These are phyloP conservation scores for Venustaconcha ellipsiformis DNA, from an alignment of 1,140 invertebrate genomes.

Conservation along the genomic window DNA sequence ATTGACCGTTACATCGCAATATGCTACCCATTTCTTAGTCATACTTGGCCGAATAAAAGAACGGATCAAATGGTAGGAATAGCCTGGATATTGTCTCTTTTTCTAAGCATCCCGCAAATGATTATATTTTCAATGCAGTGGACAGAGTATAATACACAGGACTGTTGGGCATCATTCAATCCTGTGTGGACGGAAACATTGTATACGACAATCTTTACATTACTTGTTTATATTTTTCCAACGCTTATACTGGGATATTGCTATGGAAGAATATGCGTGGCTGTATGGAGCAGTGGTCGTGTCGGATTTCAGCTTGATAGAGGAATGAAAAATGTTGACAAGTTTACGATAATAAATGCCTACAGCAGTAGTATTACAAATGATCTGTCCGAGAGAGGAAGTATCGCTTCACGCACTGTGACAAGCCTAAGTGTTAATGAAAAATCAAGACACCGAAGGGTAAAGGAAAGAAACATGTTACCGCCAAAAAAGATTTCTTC, in stretches of 20 bases:
- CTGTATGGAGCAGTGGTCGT: constrained; percentile 68
- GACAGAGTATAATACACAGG: constrained; percentile 52
- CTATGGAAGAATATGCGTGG: constrained; percentile 76
- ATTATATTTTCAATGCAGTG: constrained; percentile 45
- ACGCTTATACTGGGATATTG: constrained; percentile 44
- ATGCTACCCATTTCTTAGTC: constrained; percentile 72
- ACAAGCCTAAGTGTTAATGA: constrained; percentile 8
- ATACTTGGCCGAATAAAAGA: constrained; percentile 54
- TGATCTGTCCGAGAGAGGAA: constrained; percentile 38
- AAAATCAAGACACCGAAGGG: constrained; percentile 3
- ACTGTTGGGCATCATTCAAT: constrained; percentile 79
- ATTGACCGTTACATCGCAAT: constrained; percentile 91
- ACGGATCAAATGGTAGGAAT: constrained; percentile 70
- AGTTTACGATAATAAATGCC: constrained; percentile 48
- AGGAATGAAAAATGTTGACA: constrained; percentile 17
- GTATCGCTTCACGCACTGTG: constrained; percentile 14
- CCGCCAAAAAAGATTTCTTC: constrained; percentile 44
- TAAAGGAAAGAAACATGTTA: constrained; percentile 1
- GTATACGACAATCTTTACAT: constrained; percentile 46
- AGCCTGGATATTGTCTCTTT: constrained; percentile 74
- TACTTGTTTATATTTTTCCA: constrained; percentile 47
- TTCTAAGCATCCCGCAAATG: constrained; percentile 78
- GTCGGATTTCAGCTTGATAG: constrained; percentile 11
- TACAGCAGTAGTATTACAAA: constrained; percentile 47
- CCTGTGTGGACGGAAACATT: constrained; percentile 38